These are phyloP conservation scores for Botrylloides violaceus DNA, from an alignment of 23 tunicate species.

Conservation along the genomic window DNA sequence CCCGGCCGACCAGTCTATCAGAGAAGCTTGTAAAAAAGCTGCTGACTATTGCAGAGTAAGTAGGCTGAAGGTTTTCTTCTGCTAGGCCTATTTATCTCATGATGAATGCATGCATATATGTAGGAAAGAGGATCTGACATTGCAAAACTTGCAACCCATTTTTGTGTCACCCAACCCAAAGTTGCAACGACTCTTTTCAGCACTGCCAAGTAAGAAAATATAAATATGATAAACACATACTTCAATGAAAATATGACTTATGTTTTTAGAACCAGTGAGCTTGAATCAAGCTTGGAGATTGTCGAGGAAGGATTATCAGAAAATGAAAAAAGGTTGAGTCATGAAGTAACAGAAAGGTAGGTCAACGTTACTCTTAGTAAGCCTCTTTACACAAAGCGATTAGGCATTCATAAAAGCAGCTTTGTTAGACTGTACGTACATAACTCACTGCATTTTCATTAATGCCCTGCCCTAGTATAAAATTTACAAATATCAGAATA, in stretches of 20 bases:
- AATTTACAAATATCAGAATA: no score
- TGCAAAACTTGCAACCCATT: conserved; percentile 7
- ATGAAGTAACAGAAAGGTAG: conserved; percentile 43
- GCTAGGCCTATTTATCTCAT: no score
- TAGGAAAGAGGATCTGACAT: conserved; percentile 23
- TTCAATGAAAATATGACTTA: background rate
- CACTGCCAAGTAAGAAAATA: conserved; percentile 9
- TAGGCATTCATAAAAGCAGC: no score
- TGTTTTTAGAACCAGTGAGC: conserved; percentile 9
- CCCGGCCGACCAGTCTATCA: conserved; percentile 51
- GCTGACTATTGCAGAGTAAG: conserved; percentile 52
- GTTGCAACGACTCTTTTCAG: conserved; percentile 14
- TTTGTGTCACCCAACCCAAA: conserved; percentile 9
- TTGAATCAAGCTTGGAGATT: conserved; percentile 31
- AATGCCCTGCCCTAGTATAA: no score
- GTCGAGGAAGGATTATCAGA: conserved; percentile 25
- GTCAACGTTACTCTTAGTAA: no score
- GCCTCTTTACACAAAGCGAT: no score
- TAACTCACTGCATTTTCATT: background rate
- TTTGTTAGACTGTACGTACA: no score
- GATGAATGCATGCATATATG: no score
- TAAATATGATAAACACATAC: background rate
- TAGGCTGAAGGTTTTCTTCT: no score
- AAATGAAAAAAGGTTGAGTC: conserved; percentile 31
- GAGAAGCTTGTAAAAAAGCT: conserved; percentile 45